Evolutionary conservation across 2,888 invertebrate genomes (phyloP).

Genomic region (Erpobdella octoculata): DNA sequence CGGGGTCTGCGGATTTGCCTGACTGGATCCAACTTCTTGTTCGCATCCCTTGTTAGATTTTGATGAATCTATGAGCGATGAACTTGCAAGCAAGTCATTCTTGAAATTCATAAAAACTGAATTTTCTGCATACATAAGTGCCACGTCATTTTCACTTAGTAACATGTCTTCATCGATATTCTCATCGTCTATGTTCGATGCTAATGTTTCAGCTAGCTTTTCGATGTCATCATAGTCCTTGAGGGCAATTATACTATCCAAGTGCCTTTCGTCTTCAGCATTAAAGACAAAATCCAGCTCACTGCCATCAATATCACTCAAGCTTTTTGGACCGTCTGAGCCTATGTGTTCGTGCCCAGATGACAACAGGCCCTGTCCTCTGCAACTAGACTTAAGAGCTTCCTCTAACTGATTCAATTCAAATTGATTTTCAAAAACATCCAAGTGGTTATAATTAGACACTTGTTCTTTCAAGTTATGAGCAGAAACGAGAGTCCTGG

Average conservation of each 20-base stretch:
- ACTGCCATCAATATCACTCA: background rate
- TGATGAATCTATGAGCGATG: too few relatives aligned
- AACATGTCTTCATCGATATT: constrained; percentile 21
- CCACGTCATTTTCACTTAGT: constrained; percentile 14
- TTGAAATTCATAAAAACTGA: too few relatives aligned
- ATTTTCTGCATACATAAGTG: too few relatives aligned
- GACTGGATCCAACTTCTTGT: too few relatives aligned
- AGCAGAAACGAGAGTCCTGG: background rate
- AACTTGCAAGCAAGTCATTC: too few relatives aligned
- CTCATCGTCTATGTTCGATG: constrained; percentile 22
- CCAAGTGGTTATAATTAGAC: background rate
- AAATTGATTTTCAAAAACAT: background rate
- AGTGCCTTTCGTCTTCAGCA: constrained; percentile 22
- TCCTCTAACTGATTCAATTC: background rate
- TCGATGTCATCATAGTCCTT: constrained; percentile 26
- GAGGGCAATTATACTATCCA: constrained; percentile 20
- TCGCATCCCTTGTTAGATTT: too few relatives aligned
- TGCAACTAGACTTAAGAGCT: background rate
- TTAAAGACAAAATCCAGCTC: constrained; percentile 20
- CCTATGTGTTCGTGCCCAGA: background rate
- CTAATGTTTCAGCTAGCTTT: constrained; percentile 22
- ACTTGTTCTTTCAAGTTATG: background rate
- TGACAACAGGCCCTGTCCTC: background rate
- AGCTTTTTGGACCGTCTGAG: background rate
- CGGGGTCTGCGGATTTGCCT: too few relatives aligned